Percentiles rank a stretch among this genome's conserved stretches.
These are phyloP conservation scores for Phoeniculus purpureus DNA, from an alignment of 2,797 vertebrate genomes.

Conservation along the genomic window DNA sequence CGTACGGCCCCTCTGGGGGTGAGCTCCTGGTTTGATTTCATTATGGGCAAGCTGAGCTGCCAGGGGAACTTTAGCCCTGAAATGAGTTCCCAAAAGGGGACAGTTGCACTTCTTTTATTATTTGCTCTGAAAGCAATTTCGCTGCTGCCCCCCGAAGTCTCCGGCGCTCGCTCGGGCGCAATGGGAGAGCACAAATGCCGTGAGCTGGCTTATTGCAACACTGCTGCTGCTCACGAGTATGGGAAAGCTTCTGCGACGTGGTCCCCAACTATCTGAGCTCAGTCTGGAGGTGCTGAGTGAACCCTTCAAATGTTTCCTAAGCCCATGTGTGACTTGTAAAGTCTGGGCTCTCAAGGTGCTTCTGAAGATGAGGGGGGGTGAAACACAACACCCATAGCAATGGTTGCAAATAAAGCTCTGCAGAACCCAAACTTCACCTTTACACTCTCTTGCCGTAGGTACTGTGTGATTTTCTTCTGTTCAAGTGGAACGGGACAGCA, in stretches of 20 bases:
- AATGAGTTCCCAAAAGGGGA: background rate
- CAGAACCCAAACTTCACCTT: background rate
- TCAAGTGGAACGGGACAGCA: background rate
- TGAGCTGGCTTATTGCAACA: accelerated
- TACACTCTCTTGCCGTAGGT: too few relatives aligned
- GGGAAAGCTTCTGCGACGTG: background rate
- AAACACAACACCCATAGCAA: background rate
- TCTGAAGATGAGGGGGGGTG: background rate
- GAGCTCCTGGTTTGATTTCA: constrained; percentile 16
- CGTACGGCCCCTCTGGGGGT: background rate
- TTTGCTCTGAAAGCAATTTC: background rate
- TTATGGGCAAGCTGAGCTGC: constrained; percentile 33
- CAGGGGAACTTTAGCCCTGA: background rate
- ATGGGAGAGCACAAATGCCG: background rate
- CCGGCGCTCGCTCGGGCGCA: accelerated
- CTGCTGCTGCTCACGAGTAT: accelerated
- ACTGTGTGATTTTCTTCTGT: accelerated
- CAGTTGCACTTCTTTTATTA: constrained; percentile 16
- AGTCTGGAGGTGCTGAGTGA: background rate
- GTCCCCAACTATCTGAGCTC: background rate
- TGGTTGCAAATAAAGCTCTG: background rate
- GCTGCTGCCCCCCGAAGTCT: background rate
- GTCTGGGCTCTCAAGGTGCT: background rate
- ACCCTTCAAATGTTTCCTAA: background rate
- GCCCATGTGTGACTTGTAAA: accelerated